Percentiles rank a stretch among this genome's conserved stretches.
phyloP scores from a whole-genome alignment of 2,888 invertebrate genomes.

The Danaus chrysippus region DNA sequence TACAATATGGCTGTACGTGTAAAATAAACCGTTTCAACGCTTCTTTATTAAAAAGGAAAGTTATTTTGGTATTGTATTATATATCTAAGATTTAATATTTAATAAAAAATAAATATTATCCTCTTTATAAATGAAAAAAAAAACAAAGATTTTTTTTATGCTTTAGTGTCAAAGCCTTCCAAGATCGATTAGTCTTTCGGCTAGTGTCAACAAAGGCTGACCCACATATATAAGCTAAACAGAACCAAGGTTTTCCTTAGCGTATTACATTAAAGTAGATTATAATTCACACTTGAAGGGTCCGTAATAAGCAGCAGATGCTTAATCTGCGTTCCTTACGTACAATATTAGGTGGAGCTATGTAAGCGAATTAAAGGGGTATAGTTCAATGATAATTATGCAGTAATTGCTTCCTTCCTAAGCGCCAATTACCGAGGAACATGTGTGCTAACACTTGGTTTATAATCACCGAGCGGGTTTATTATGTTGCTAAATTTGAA shows the following conservation, averaged over 20 bases:
- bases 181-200: too few species aligned
- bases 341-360: background rate
- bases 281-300: too few species aligned
- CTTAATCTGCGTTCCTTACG: background rate
- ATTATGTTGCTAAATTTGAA: slow-evolving; percentile 20
- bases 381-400: slow-evolving; percentile 14
- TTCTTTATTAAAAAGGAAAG: too few species aligned
- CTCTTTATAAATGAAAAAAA: too few species aligned
- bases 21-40: background rate
- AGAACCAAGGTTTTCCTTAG: too few species aligned
- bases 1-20: slow-evolving; percentile 1
- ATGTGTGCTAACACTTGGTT: slow-evolving; percentile 2
- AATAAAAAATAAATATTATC: too few species aligned
- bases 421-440: slow-evolving; percentile 11
- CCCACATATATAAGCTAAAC: too few species aligned
- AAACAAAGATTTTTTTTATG: too few species aligned
- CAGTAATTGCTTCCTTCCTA: slow-evolving; percentile 13
- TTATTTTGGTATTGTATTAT: background rate
- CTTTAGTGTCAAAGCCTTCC: too few species aligned
- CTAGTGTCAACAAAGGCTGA: too few species aligned
- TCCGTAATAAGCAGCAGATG: background rate
- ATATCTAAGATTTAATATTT: too few species aligned
- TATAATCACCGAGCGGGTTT: slow-evolving; percentile 11
- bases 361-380: slow-evolving; percentile 8
- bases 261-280: too few species aligned